These are phyloP conservation scores for Artemisiospiza belli DNA, from an alignment of 2,113 vertebrate species.

Conservation along the genomic window DNA sequence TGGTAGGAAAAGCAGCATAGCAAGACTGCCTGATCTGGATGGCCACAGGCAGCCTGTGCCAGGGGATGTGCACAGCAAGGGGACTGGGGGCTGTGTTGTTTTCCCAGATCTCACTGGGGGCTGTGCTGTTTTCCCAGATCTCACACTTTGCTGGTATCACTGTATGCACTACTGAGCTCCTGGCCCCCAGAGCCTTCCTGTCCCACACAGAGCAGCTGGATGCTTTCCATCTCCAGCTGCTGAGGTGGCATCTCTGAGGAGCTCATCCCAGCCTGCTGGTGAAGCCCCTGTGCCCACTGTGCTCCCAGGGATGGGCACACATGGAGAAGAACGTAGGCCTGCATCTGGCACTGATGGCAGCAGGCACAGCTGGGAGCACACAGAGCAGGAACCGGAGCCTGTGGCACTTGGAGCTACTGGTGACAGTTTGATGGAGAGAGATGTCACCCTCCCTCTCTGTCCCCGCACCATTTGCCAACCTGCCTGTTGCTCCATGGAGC, in stretches of 20 bases:
- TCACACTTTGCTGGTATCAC: rapidly evolving
- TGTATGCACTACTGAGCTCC: rapidly evolving
- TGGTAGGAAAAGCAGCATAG: rapidly evolving
- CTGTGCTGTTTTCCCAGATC: not conserved
- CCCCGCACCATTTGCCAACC: not conserved
- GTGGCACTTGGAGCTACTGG: not conserved
- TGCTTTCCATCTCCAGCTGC: not conserved
- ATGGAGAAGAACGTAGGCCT: rapidly evolving
- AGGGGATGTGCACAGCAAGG: not conserved
- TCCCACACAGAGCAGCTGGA: not conserved
- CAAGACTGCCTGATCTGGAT: not conserved
- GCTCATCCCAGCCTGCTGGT: rapidly evolving
- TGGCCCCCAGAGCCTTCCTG: not conserved
- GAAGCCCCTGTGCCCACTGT: rapidly evolving
- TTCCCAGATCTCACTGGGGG: not conserved
- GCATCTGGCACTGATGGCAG: not conserved
- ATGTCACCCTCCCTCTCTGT: not conserved
- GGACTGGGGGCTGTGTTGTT: not conserved
- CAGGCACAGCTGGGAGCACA: not conserved
- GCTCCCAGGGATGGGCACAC: not conserved
- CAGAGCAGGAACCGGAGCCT: not conserved
- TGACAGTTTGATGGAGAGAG: constrained; percentile 8
- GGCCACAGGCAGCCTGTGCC: not conserved
- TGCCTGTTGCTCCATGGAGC: not conserved
- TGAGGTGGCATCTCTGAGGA: not conserved